Percentiles rank a stretch among this genome's conserved stretches.
These are phyloP conservation scores for Haliclona indistincta DNA, from an alignment of 37 sponge, comb jelly and placozoan genomes.

Conservation along the genomic window DNA sequence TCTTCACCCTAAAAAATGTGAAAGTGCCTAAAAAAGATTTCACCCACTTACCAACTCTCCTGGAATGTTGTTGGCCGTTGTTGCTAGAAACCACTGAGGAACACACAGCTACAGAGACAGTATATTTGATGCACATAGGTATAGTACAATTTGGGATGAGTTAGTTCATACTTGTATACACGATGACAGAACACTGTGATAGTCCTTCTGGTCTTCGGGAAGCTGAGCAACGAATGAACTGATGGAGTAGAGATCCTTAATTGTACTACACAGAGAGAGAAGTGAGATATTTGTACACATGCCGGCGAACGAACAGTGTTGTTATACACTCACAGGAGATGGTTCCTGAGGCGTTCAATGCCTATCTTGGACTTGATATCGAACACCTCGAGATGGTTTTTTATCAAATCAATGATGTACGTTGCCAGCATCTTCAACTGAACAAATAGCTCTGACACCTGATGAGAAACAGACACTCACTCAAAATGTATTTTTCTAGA, in stretches of 20 bases:
- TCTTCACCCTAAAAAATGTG: conserved; percentile 14
- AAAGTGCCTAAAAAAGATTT: no score
- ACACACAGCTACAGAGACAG: not conserved
- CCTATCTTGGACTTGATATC: conserved; percentile 9
- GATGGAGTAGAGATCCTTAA: not conserved
- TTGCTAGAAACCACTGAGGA: not conserved
- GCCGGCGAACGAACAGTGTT: no score
- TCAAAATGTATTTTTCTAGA: no score
- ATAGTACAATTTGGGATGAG: no score
- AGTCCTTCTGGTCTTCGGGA: conserved; percentile 1
- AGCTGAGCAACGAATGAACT: not conserved
- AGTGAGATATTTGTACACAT: not conserved
- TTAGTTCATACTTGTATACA: not conserved
- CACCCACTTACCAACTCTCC: not conserved
- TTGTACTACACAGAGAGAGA: not conserved
- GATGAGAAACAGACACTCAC: not conserved
- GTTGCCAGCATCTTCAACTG: conserved; percentile 5
- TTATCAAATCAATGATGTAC: conserved; percentile 28
- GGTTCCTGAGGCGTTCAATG: conserved; percentile 9
- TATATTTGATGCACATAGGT: no score
- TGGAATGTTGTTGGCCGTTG: not conserved
- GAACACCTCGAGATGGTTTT: conserved; percentile 36
- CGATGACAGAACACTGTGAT: not conserved
- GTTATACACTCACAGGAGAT: conserved; percentile 8
- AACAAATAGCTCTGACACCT: conserved; percentile 21